Percentiles rank a stretch among this genome's conserved stretches.
phyloP scores from a whole-genome alignment of 2,797 vertebrate species.

The Anguilla marmorata region DNA sequence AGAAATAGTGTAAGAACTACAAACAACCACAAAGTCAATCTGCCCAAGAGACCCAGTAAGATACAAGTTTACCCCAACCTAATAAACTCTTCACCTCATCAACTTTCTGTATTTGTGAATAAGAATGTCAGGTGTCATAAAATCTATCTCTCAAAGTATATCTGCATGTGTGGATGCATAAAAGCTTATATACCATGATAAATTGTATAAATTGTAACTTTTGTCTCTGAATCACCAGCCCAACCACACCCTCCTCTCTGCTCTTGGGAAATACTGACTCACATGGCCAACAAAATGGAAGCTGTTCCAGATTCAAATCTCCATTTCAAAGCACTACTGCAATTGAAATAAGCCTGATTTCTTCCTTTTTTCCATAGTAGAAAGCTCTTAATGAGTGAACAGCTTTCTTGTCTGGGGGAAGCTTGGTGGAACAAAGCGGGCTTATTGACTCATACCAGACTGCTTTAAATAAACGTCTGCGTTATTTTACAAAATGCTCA shows the following conservation, averaged over 20 bases:
- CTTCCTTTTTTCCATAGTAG: slow-evolving; percentile 16
- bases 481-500: neutral
- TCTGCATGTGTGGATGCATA: neutral
- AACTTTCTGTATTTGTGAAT: neutral
- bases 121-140: neutral
- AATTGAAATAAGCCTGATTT: slow-evolving; percentile 6
- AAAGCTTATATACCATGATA: neutral
- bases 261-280: slow-evolving; percentile 39
- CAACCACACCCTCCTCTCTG: slow-evolving; percentile 33
- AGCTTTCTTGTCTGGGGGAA: slow-evolving; percentile 7
- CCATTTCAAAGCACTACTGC: neutral
- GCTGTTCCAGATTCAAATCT: slow-evolving; percentile 8
- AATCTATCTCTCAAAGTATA: neutral
- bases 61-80: neutral
- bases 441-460: slow-evolving; percentile 14
- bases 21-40: neutral
- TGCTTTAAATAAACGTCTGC: neutral
- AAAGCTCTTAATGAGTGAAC: slow-evolving; percentile 10
- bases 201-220: neutral
- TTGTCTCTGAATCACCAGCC: slow-evolving; percentile 17
- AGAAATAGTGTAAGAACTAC: neutral
- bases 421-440: neutral
- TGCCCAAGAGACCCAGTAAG: neutral
- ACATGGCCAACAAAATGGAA: neutral
- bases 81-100: neutral